These are phyloP conservation scores for Ptilodon capucinus DNA, from an alignment of 2,888 invertebrate genomes.

Conservation along the genomic window DNA sequence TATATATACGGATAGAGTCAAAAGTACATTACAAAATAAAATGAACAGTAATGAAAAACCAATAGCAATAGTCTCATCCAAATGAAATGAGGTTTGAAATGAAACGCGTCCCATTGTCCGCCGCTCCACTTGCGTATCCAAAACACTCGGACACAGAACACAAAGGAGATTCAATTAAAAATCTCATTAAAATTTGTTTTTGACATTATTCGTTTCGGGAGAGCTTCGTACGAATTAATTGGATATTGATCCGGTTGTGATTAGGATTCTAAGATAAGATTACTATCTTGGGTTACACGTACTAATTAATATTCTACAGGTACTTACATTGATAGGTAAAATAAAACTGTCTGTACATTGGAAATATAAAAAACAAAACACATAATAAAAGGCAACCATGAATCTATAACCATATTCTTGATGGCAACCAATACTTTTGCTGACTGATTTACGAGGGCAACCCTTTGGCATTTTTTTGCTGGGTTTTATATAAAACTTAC, in stretches of 20 bases:
- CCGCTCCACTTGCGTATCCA: background rate
- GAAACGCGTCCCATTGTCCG: background rate
- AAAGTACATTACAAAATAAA: background rate
- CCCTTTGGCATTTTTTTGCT: no score
- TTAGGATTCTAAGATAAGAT: background rate
- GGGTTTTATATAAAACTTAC: no score
- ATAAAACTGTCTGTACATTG: no score
- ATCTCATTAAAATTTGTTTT: slow-evolving; percentile 4
- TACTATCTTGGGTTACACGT: background rate
- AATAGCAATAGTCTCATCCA: background rate
- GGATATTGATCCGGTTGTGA: background rate
- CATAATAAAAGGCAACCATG: no score
- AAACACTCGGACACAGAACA: background rate
- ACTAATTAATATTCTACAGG: background rate
- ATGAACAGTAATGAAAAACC: background rate
- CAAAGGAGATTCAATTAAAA: slow-evolving; percentile 3
- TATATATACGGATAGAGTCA: no score
- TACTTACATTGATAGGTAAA: no score
- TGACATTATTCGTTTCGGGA: background rate
- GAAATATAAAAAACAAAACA: no score
- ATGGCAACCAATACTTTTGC: no score
- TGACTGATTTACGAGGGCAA: no score
- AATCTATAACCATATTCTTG: no score
- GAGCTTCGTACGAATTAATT: background rate
- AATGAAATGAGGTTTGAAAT: background rate